phyloP scores from a whole-genome alignment of 1,140 invertebrate species.

The Macrobrachium nipponense region DNA sequence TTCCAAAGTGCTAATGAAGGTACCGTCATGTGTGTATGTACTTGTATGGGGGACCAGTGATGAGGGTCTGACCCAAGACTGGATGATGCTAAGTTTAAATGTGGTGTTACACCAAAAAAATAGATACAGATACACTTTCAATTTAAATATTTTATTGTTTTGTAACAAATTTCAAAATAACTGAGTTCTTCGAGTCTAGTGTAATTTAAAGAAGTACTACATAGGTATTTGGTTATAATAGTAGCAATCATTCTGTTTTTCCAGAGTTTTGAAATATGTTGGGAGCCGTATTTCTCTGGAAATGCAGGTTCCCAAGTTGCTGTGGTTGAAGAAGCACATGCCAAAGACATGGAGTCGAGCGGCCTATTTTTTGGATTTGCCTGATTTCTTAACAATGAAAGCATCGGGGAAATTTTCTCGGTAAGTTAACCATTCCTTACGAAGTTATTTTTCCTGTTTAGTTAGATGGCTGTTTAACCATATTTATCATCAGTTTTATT shows the following conservation, averaged over 20 bases:
- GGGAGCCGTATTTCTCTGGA: slow-evolving; percentile 93
- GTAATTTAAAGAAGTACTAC: background rate
- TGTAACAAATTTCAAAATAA: no score
- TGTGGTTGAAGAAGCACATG: slow-evolving; percentile 91
- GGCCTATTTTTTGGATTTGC: slow-evolving; percentile 88
- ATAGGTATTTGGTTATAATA: no score
- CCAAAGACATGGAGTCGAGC: slow-evolving; percentile 76
- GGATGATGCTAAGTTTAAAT: no score
- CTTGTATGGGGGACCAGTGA: no score
- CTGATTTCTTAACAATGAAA: slow-evolving; percentile 94
- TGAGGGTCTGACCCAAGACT: no score
- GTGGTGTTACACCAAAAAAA: no score
- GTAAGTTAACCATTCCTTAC: background rate
- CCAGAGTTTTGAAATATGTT: slow-evolving; percentile 81
- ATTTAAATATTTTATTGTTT: no score
- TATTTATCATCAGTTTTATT: background rate
- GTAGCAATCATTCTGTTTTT: background rate
- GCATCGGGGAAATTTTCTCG: slow-evolving; percentile 75
- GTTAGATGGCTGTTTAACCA: background rate
- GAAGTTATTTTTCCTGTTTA: background rate
- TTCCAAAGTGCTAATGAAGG: no score
- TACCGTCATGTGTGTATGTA: no score
- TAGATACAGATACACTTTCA: no score
- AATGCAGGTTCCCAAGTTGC: slow-evolving; percentile 95
- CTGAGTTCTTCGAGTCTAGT: background rate